These are phyloP conservation scores for Oscheius myriophilus DNA, from an alignment of 2,888 invertebrate genomes.

Conservation along the genomic window DNA sequence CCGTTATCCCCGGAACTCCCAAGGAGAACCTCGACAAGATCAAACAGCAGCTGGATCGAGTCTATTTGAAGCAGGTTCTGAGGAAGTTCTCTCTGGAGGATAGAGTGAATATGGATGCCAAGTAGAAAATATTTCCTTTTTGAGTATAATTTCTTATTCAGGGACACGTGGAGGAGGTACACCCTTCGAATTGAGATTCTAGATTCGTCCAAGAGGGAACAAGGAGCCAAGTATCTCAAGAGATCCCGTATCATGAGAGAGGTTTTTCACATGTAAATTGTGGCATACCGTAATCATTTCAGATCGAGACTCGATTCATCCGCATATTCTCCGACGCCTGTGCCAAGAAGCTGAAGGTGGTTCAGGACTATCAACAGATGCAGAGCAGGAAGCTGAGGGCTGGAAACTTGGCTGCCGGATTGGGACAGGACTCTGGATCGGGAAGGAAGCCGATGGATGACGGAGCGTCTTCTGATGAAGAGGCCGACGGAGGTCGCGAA, in stretches of 20 bases:
- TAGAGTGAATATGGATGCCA: constrained; percentile 36
- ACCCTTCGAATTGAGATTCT: constrained; percentile 72
- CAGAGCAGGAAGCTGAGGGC: constrained; percentile 42
- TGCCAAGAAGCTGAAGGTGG: constrained; percentile 45
- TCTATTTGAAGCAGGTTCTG: constrained; percentile 79
- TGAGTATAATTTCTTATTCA: constrained; percentile 28
- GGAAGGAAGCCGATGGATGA: constrained; percentile 32
- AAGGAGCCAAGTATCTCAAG: constrained; percentile 78
- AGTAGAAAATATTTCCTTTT: constrained; percentile 7
- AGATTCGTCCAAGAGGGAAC: constrained; percentile 80
- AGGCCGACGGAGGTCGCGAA: constrained; percentile 63
- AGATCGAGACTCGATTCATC: constrained; percentile 77
- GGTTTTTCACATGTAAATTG: constrained; percentile 1
- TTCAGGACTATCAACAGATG: constrained; percentile 49
- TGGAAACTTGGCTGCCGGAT: constrained; percentile 39
- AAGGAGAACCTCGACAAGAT: constrained; percentile 60
- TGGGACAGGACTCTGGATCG: constrained; percentile 23
- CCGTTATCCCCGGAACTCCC: constrained; percentile 46
- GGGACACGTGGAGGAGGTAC: constrained; percentile 56
- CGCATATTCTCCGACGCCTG: constrained; percentile 42
- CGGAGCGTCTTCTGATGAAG: constrained; percentile 63
- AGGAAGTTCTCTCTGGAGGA: constrained; percentile 61
- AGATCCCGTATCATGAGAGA: constrained; percentile 70
- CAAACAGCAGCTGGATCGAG: constrained; percentile 79
- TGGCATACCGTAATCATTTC: constrained; percentile 2